Evolutionary conservation across 2,113 vertebrate genomes (phyloP).

Genomic region (Melanostigma gelatinosum): DNA sequence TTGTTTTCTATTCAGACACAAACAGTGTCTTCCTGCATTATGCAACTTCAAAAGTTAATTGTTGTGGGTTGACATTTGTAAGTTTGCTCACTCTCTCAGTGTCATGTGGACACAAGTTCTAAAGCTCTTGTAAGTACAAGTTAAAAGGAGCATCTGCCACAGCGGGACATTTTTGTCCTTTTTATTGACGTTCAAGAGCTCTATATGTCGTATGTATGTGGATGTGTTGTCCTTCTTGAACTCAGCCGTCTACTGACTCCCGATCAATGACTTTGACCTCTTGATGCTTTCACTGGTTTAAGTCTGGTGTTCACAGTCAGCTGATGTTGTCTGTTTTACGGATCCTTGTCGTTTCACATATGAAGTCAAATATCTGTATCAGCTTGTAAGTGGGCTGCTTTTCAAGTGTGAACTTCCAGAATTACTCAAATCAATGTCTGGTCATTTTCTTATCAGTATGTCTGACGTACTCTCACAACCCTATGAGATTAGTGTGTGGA

Average conservation of each 20-base stretch:
- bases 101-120: neutral
- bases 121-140: neutral
- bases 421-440: neutral
- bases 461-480: neutral
- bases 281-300: neutral
- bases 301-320: neutral
- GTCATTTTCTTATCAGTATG: neutral
- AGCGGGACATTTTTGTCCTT: neutral
- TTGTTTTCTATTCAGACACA: slow-evolving; percentile 35
- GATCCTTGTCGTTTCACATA: neutral
- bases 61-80: slow-evolving; percentile 24
- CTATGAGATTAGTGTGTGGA: neutral
- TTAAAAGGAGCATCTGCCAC: neutral
- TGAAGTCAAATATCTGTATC: neutral
- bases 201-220: slow-evolving; percentile 15
- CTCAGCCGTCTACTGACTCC: neutral
- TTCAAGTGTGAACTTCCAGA: neutral
- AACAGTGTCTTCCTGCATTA: slow-evolving; percentile 39
- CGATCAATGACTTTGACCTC: neutral
- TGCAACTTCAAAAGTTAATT: slow-evolving; percentile 38
- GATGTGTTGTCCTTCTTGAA: neutral
- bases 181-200: slow-evolving; percentile 9
- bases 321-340: neutral
- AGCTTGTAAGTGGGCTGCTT: neutral
- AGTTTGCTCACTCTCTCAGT: neutral